phyloP scores from a whole-genome alignment of 2,797 vertebrate species.

The Morelia viridis region DNA sequence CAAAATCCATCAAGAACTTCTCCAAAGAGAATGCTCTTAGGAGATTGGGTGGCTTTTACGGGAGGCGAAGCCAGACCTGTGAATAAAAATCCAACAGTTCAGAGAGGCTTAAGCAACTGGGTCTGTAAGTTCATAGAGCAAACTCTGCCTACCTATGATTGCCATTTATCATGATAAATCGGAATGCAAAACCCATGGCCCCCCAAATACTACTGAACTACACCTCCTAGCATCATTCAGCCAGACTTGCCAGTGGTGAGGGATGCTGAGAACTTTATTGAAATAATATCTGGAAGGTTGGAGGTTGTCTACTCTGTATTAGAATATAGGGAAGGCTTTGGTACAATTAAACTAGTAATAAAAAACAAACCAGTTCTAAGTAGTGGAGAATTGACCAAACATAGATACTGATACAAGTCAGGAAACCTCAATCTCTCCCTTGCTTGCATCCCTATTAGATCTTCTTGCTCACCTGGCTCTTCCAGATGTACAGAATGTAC shows the following conservation, averaged over 20 bases:
- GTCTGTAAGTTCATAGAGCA: neutral
- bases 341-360: neutral
- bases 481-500: conserved; percentile 69
- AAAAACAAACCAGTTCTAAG: neutral
- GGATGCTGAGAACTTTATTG: neutral
- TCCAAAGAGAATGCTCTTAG: conserved; percentile 89
- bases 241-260: neutral
- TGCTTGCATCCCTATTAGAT: conserved; percentile 57
- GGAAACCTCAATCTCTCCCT: neutral
- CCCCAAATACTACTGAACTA: neutral
- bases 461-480: conserved; percentile 55
- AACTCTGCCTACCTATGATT: neutral
- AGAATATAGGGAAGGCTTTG: conserved; percentile 28
- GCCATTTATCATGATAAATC: neutral
- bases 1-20: conserved; percentile 72
- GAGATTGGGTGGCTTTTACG: conserved; percentile 75
- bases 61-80: conserved; percentile 49
- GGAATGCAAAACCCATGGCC: neutral
- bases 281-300: conserved; percentile 19
- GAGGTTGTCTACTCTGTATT: conserved; percentile 17
- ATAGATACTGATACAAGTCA: neutral
- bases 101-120: neutral
- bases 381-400: neutral
- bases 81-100: conserved; percentile 29
- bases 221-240: neutral